Base-by-base conservation (phyloP, 2,797 vertebrate species). In the Gallinago nigripennis region DNA sequence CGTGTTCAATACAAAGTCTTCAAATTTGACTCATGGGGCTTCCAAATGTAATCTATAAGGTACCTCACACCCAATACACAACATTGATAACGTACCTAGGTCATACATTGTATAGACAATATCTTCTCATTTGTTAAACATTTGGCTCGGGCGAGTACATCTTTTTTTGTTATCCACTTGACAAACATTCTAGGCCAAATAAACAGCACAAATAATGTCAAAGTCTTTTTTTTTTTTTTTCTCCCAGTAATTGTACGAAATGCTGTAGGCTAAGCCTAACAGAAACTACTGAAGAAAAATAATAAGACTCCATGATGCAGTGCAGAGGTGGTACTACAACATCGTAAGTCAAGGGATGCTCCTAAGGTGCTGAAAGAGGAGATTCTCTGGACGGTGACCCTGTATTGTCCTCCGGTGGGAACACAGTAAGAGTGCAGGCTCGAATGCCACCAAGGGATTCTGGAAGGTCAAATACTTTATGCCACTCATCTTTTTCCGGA, bases 401-500 rank as follows among this genome's bases (percentile, higher is more conserved):
- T 54, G 98, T 98, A n/a, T 98, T 98, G 97, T 99, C 99, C 97
- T 99, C 99, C 0, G 99, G 99, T 61, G 99, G 99, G 86, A 99
- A 99, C 96, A 99, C 99, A 12, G 99, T 99, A 78, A 99, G 99
- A 43, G 99, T 99, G 97, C 99, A 99, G 89, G 99, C 99, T 93
- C 99, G 98, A 95, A 99, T 99, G 76, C 99, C 99, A 37, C 99
- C 99, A 56, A 99, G 98, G 25, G 99, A 99, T 96, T 99, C 99
- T 3, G 99, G 99, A 76, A 99, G 98, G 98, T 99, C 99, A 96
- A 99, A 99, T 28, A 99, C 99, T 97, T 99, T 99, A 98, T 99
- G 99, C 99, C 99, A 99, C 97, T 99, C 99, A 95, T 99, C 99
- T 96, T 99, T 99, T 92, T 99, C 99, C 0, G 99, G 99, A 96